Conservation (phyloP, 2,797 vertebrate species). For the Tolypeutes matacus region DNA sequence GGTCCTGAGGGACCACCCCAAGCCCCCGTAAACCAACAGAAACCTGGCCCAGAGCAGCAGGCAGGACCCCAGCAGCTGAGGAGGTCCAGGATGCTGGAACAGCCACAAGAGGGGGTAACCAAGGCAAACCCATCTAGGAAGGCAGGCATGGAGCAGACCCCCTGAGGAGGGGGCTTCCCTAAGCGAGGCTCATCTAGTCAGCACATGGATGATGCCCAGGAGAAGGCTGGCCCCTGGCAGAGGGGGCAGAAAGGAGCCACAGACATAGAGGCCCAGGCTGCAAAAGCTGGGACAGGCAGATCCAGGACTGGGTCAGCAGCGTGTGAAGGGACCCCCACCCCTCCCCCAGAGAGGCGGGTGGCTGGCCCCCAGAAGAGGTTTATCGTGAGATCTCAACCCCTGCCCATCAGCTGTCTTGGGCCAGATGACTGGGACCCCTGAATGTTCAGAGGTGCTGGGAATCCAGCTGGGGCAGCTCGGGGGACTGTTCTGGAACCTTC, state of each 20-base stretch:
- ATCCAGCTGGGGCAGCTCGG: not conserved
- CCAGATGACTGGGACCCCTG: not conserved
- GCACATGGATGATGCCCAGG: accelerated
- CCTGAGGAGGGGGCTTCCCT: not conserved
- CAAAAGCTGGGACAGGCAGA: not conserved
- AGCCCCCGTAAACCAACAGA: not conserved
- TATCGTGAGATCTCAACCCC: not conserved
- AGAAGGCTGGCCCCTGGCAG: not conserved
- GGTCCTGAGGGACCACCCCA: not conserved
- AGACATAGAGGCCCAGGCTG: not conserved
- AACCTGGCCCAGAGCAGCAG: not conserved
- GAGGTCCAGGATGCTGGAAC: not conserved
- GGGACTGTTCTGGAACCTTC: constrained; percentile 61
- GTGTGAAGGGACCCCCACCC: not conserved
- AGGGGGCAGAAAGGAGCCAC: not conserved
- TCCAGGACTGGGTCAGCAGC: accelerated
- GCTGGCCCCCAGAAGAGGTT: not conserved
- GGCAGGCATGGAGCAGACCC: not conserved
- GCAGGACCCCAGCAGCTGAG: not conserved
- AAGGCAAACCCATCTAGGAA: not conserved
- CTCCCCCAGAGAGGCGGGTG: not conserved
- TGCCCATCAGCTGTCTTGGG: not conserved
- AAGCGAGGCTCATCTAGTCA: not conserved
- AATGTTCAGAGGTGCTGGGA: constrained; percentile 68
- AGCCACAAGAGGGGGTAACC: not conserved